A percentile compares a stretch with the other conserved stretches of the same genome.
These are phyloP conservation scores for Julus scanicus DNA, from an alignment of 2,888 invertebrate species.

Conservation along the genomic window DNA sequence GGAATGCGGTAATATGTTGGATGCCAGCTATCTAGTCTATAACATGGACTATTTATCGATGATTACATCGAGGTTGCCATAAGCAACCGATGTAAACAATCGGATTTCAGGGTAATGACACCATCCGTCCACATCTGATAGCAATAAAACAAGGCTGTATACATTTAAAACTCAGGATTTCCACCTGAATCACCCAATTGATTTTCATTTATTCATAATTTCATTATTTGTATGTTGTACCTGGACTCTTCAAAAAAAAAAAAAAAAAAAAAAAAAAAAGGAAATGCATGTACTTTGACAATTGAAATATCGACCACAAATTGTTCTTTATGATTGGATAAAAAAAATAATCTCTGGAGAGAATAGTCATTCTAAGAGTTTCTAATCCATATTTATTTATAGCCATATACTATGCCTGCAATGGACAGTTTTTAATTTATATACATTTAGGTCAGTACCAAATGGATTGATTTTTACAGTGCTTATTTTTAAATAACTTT, in stretches of 20 bases:
- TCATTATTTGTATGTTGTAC: neutral
- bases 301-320: too few species aligned
- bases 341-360: too few species aligned
- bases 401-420: too few species aligned
- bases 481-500: too few species aligned
- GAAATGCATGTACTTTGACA: too few species aligned
- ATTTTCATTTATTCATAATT: constrained; percentile 1
- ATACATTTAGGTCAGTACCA: too few species aligned
- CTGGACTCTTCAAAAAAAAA: neutral
- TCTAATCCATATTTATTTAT: too few species aligned
- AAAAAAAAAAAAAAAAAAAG: too few species aligned
- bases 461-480: too few species aligned
- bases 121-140: neutral
- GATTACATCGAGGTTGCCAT: neutral
- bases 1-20: neutral
- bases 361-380: too few species aligned
- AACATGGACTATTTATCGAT: neutral
- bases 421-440: too few species aligned
- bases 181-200: constrained; percentile 20
- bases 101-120: constrained; percentile 11
- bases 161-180: neutral
- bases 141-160: neutral
- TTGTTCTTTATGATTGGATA: too few species aligned
- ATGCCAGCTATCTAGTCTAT: neutral
- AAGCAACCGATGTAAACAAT: constrained; percentile 20